These are phyloP conservation scores for Pinctada fucata DNA, from an alignment of 2,888 invertebrate species.

Conservation along the genomic window DNA sequence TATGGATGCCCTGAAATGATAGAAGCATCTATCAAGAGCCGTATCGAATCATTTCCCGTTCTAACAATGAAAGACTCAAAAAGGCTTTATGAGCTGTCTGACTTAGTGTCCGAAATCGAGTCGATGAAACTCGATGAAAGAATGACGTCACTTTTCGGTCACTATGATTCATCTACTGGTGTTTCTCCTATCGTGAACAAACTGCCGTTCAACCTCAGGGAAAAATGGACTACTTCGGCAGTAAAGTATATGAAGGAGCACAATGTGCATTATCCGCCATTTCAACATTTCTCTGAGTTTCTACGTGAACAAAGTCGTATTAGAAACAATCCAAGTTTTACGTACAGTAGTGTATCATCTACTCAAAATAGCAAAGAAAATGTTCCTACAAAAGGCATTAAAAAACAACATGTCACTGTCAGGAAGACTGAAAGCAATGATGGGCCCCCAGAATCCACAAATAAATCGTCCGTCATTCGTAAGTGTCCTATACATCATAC, in stretches of 20 bases:
- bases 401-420: background rate
- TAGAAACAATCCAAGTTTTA: background rate
- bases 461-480: background rate
- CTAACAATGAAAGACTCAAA: background rate
- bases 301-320: background rate
- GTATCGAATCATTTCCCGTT: no score
- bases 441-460: background rate
- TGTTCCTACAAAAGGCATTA: background rate
- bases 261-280: background rate
- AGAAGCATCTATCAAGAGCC: no score
- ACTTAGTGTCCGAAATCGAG: background rate
- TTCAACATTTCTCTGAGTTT: background rate
- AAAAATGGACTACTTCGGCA: constrained; percentile 3
- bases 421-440: background rate
- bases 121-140: background rate
- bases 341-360: background rate
- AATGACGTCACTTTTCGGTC: background rate
- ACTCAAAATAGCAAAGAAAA: background rate
- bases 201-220: background rate
- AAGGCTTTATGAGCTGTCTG: background rate
- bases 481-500: constrained; percentile 26
- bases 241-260: background rate
- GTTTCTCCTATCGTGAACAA: background rate
- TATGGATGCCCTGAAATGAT: no score
- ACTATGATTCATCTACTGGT: background rate